Evolutionary conservation across 1,140 invertebrate genomes (phyloP), one percentile per base, ranked within the genome.

Genomic region (Drosophila nannoptera): DNA sequence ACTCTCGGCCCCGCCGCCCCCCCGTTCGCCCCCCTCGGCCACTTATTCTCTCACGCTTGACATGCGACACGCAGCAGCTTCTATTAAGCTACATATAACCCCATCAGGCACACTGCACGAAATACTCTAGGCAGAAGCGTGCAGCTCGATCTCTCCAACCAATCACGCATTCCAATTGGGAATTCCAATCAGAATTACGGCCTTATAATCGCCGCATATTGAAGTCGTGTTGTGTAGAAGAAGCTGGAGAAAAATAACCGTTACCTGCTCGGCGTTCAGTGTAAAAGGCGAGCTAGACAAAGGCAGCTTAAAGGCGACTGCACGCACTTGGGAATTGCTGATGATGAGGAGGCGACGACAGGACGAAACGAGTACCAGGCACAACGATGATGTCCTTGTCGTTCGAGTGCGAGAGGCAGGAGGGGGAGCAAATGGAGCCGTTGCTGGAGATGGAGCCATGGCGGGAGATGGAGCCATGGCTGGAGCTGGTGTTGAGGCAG

Each of bases 311-410:
- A 70, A 66, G 68, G 40, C 45, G 62, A 31, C 63, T 56, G 63
- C 68, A 70, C 62, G 68, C 68, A 66, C 63, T 70, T 70, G 68
- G 68, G 68, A 60, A 70, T 70, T 70, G 68, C 54, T 59, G 68
- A 70, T 66, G 68, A 70, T 66, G 63, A 66, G 22, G 22, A 22
- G 68, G 35, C 58, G 35, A 66, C 38, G 38, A 43, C 40, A n/a
- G 22, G 22, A 49, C 22, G n/a, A 61, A 31, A 48, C 16, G 12
- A 54, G 43, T 14, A 56, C 48, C 14, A 16, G 52, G 16, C 8
- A 61, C 58, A 46, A 68, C 50, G 65, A 56, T 56, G 66, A 64
- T 64, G 60, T 69, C 60, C 43, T 42, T 68, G 58, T 43, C 48
- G 49, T 49, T 46, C 11, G 29, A 31, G 22, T 22, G 22, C 1